Conservation (phyloP, 2,797 vertebrate genomes). For the Bovichtus variegatus region DNA sequence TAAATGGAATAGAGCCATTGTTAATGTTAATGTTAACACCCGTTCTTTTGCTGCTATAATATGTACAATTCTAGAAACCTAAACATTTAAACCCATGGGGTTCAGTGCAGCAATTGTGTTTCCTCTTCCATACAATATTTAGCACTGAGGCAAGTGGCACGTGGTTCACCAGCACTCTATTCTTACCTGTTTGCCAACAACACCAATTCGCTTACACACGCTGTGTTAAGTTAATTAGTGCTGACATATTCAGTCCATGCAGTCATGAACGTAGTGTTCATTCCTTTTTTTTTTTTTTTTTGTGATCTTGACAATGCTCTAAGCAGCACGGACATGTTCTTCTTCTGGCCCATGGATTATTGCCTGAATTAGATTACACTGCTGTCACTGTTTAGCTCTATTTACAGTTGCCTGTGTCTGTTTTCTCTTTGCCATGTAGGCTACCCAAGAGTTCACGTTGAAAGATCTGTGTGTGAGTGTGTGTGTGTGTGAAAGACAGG, state of each 20-base stretch:
- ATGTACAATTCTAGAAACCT: not conserved
- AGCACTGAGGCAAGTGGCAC: not conserved
- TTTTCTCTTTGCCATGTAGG: conserved; percentile 17
- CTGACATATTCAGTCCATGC: conserved; percentile 71
- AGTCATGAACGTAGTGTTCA: conserved; percentile 51
- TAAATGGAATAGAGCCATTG: no score
- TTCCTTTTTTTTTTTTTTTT: conserved; percentile 62
- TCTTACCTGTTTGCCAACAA: conserved; percentile 56
- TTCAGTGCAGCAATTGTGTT: not conserved
- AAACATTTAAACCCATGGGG: not conserved
- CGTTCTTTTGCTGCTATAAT: not conserved
- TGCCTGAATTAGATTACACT: conserved; percentile 53
- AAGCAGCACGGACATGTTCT: conserved; percentile 50
- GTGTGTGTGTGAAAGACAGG: conserved; percentile 24
- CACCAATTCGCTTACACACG: conserved; percentile 39
- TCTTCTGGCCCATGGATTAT: conserved; percentile 47
- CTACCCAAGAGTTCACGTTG: not conserved
- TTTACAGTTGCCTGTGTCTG: conserved; percentile 24
- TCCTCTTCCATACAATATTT: not conserved
- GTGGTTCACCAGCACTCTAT: conserved; percentile 29
- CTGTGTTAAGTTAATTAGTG: conserved; percentile 60
- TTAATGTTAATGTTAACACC: no score
- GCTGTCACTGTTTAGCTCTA: conserved; percentile 39
- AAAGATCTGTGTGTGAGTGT: no score
- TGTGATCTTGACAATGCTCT: conserved; percentile 69